A percentile compares a stretch with the other conserved stretches of the same genome.
phyloP scores from a whole-genome alignment of 2,888 invertebrate genomes.

The Pinctada fucata region DNA sequence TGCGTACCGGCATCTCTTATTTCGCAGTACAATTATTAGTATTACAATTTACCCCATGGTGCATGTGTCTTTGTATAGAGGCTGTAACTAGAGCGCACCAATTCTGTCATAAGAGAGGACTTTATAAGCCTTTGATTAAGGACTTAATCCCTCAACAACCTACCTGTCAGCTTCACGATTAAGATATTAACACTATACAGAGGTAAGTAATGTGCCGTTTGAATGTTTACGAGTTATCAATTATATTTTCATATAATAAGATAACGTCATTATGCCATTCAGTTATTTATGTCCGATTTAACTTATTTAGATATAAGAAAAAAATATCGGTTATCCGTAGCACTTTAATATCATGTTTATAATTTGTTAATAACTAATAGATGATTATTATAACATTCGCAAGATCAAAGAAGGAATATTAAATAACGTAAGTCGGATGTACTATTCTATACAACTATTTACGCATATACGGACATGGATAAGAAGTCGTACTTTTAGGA shows the following conservation, averaged over 20 bases:
- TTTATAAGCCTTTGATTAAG: not conserved
- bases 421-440: too few species aligned
- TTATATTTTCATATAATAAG: not conserved
- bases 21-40: not conserved
- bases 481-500: too few species aligned
- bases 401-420: too few species aligned
- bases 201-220: not conserved
- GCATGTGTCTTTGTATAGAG: not conserved
- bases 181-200: not conserved
- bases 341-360: too few species aligned
- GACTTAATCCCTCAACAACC: not conserved
- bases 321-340: too few species aligned
- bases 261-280: too few species aligned
- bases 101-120: not conserved
- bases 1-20: not conserved
- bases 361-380: too few species aligned
- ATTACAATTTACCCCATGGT: not conserved
- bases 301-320: too few species aligned
- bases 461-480: too few species aligned
- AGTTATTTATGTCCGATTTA: too few species aligned
- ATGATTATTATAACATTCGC: too few species aligned
- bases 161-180: not conserved
- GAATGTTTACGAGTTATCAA: not conserved
- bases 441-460: too few species aligned
- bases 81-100: not conserved